Conservation (phyloP, 2,888 invertebrate species). For the Rhaphigaster nebulosa region DNA sequence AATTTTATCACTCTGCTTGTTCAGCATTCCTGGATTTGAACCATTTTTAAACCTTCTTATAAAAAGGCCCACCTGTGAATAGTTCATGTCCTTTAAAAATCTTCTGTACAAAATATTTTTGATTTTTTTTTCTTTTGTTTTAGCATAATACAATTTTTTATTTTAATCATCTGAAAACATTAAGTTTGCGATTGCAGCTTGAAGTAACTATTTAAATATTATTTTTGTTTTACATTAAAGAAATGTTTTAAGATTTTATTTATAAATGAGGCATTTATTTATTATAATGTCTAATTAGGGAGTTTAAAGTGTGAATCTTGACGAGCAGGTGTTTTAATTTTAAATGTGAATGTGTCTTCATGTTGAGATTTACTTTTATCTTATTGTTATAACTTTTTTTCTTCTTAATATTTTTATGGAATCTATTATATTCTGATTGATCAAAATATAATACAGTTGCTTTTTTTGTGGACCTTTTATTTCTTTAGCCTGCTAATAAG, state of each 20-base stretch:
- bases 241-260: neutral
- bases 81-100: conserved; percentile 24
- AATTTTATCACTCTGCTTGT: conserved; percentile 32
- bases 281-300: neutral
- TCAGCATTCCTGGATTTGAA: conserved; percentile 40
- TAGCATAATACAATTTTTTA: neutral
- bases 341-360: neutral
- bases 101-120: neutral
- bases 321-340: neutral
- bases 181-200: neutral
- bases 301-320: neutral
- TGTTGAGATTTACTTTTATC: neutral
- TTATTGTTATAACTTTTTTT: neutral
- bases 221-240: neutral
- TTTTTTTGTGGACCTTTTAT: neutral
- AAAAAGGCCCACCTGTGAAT: neutral
- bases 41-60: neutral
- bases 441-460: neutral
- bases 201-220: neutral
- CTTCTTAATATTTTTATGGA: neutral
- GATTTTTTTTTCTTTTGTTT: neutral
- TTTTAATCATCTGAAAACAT: neutral
- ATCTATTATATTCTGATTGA: neutral
- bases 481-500: neutral
- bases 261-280: neutral